Percentiles rank a stretch among this genome's conserved stretches.
Evolutionary conservation across 30 jellyfish, hydroid and myxozoan species (phyloP).

Genomic region (Catostylus mosaicus): DNA sequence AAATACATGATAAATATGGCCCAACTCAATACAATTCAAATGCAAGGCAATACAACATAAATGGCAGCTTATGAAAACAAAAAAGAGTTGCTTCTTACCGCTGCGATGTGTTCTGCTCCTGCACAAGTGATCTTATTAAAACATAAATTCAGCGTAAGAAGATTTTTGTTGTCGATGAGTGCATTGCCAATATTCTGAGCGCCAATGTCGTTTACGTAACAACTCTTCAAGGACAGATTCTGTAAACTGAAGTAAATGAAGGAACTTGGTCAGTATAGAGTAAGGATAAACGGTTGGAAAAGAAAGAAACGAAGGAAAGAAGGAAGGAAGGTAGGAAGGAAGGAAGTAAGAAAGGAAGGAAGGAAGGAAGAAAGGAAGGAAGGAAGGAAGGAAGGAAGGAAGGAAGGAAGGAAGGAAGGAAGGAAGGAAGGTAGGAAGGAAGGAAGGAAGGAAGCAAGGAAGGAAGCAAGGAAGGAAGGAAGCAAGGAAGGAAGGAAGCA

Average conservation of each 20-base stretch:
- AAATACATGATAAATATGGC: no score
- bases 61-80: neutral
- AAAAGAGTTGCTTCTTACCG: conserved; percentile 40
- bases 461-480: neutral
- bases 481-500: neutral
- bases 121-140: conserved; percentile 85
- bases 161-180: conserved; percentile 59
- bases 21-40: no score
- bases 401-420: neutral
- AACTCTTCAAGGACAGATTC: conserved; percentile 75
- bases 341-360: neutral
- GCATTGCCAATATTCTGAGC: conserved; percentile 81
- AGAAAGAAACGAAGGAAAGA: neutral
- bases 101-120: conserved; percentile 80
- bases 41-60: no score
- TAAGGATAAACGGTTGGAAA: neutral
- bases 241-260: conserved; percentile 61
- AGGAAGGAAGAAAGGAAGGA: neutral
- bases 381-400: neutral
- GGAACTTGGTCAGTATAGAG: no score
- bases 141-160: conserved; percentile 76
- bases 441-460: neutral
- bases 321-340: neutral
- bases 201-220: conserved; percentile 84
- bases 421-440: neutral